Conservation (phyloP, 2,888 invertebrate species). For the Harmothoe impar region DNA sequence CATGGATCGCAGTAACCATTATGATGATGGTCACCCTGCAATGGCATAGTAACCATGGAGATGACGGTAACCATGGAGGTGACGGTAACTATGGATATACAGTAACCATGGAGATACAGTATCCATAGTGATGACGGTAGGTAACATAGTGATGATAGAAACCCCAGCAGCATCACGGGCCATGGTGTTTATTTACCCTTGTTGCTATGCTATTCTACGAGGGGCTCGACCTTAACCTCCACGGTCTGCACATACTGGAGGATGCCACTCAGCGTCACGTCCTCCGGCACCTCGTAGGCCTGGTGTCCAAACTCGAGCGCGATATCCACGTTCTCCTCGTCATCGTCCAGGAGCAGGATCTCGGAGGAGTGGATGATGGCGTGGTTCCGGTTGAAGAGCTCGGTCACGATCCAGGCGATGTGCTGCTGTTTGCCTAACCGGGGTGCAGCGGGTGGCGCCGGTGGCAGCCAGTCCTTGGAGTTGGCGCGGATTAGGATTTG, state of each 20-base stretch:
- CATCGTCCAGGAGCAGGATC: conserved; percentile 79
- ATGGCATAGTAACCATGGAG: too few relatives aligned
- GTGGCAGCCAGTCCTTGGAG: conserved; percentile 75
- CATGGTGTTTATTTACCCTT: background rate
- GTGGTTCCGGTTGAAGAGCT: conserved; percentile 75
- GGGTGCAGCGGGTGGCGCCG: conserved; percentile 48
- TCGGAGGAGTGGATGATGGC: conserved; percentile 75
- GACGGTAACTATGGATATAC: too few relatives aligned
- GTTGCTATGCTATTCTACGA: background rate
- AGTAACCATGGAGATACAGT: too few relatives aligned
- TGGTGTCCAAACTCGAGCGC: conserved; percentile 78
- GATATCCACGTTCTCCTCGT: conserved; percentile 75
- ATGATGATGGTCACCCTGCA: too few relatives aligned
- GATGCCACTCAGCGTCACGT: conserved; percentile 69
- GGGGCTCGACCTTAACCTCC: conserved; percentile 23
- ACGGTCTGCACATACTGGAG: conserved; percentile 58
- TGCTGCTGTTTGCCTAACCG: conserved; percentile 78
- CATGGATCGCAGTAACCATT: too few relatives aligned
- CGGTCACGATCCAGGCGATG: conserved; percentile 76
- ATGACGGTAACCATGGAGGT: too few relatives aligned
- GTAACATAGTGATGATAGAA: background rate
- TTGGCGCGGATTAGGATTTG: conserved; percentile 78
- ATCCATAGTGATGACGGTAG: too few relatives aligned
- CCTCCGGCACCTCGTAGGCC: conserved; percentile 74
- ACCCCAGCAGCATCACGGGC: background rate